A percentile compares a stretch with the other conserved stretches of the same genome.
phyloP scores from a whole-genome alignment of 1,140 invertebrate species.

The Ostrea edulis region DNA sequence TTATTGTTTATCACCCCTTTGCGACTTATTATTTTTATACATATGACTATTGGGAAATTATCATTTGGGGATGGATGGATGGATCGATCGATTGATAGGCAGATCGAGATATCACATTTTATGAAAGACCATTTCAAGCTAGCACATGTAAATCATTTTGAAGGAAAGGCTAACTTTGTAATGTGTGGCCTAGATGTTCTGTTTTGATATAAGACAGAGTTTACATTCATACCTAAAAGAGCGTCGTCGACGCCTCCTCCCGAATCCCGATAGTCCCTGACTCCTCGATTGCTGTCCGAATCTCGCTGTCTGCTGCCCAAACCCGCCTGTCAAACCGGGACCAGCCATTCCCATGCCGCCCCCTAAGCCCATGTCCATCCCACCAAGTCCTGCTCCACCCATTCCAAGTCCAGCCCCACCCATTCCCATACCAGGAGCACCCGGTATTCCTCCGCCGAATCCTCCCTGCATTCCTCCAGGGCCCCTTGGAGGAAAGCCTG shows the following conservation, averaged over 20 bases:
- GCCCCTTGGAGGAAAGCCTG: neutral
- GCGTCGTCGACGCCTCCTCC: constrained; percentile 3
- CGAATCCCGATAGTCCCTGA: neutral
- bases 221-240: neutral
- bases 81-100: too few relatives aligned
- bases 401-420: neutral
- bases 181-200: too few relatives aligned
- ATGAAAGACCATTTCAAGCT: too few relatives aligned
- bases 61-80: too few relatives aligned
- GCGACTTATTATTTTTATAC: neutral
- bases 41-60: too few relatives aligned
- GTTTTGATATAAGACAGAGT: too few relatives aligned
- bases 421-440: neutral
- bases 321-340: neutral
- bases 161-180: too few relatives aligned
- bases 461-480: constrained; percentile 18
- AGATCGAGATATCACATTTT: too few relatives aligned
- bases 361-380: neutral
- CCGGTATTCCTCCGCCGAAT: neutral
- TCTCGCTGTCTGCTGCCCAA: neutral
- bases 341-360: neutral
- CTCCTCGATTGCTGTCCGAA: neutral
- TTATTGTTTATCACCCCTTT: neutral
- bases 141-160: too few relatives aligned
- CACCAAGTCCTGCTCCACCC: neutral